Conservation (phyloP, 2,113 vertebrate genomes). For the Melanocharis versteri region DNA sequence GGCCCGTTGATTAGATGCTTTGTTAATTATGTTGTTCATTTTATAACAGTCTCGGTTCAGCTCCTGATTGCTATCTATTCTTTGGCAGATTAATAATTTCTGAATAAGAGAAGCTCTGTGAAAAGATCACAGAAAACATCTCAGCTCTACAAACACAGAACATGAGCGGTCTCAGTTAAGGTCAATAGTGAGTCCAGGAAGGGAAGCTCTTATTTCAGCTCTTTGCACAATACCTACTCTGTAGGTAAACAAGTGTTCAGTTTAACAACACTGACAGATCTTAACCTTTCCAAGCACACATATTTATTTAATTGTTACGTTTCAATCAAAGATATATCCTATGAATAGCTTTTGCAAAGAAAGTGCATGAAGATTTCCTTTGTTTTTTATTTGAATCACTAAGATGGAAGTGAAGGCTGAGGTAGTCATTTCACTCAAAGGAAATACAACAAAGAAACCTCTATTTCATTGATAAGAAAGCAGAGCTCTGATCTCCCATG, state of each 20-base stretch:
- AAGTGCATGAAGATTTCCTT: slow-evolving; percentile 9
- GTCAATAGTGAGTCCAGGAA: slow-evolving; percentile 7
- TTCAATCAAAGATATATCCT: slow-evolving; percentile 7
- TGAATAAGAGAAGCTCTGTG: slow-evolving; percentile 7
- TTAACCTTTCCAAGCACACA: slow-evolving; percentile 25
- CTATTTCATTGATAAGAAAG: slow-evolving; percentile 28
- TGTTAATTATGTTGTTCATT: background rate
- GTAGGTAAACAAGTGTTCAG: slow-evolving; percentile 49
- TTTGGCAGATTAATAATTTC: slow-evolving; percentile 49
- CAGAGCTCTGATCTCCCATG: background rate
- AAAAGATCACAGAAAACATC: slow-evolving; percentile 30
- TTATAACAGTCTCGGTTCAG: background rate
- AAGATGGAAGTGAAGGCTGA: background rate
- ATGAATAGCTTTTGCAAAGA: slow-evolving; percentile 23
- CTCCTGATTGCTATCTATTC: background rate
- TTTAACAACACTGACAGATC: slow-evolving; percentile 17
- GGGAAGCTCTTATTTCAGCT: slow-evolving; percentile 20
- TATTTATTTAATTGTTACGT: slow-evolving; percentile 34
- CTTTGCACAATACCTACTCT: slow-evolving; percentile 54
- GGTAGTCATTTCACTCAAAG: slow-evolving; percentile 11
- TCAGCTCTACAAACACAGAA: slow-evolving; percentile 27
- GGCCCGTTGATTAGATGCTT: background rate
- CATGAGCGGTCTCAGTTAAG: background rate
- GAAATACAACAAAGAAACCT: slow-evolving; percentile 48
- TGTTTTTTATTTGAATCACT: slow-evolving; percentile 8